Percentiles rank a stretch among this genome's conserved stretches.
These are phyloP conservation scores for Scaptomyza reducta DNA, from an alignment of 2,888 invertebrate species.

Conservation along the genomic window DNA sequence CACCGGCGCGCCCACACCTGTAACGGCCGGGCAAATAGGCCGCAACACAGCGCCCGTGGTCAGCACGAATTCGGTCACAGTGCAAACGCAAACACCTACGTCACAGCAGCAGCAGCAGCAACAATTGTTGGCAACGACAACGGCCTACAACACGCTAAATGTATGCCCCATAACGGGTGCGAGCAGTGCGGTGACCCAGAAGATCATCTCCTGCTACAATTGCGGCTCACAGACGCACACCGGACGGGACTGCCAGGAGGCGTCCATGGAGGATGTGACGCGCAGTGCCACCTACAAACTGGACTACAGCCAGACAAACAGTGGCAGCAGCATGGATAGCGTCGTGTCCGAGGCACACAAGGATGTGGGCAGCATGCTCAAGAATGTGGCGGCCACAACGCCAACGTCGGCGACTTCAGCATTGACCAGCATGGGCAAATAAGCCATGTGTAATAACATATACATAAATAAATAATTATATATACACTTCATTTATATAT, in stretches of 20 bases:
- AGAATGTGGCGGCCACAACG: constrained; percentile 55
- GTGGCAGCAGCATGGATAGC: constrained; percentile 32
- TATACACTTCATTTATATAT: constrained; percentile 25
- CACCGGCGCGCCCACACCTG: constrained; percentile 58
- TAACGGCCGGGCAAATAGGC: constrained; percentile 68
- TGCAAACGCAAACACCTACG: constrained; percentile 73
- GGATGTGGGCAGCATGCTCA: constrained; percentile 51
- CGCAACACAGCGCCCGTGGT: constrained; percentile 52
- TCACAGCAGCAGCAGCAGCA: constrained; percentile 54
- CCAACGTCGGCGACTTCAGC: constrained; percentile 50
- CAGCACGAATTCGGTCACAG: constrained; percentile 67
- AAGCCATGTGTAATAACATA: constrained; percentile 39
- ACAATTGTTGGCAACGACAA: constrained; percentile 83
- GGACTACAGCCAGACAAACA: constrained; percentile 85
- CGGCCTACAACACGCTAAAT: constrained; percentile 77
- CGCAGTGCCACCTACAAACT: constrained; percentile 89
- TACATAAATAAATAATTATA: not conserved
- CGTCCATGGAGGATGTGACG: constrained; percentile 96
- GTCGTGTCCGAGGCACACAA: constrained; percentile 43
- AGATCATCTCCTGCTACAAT: constrained; percentile 91
- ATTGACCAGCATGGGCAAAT: constrained; percentile 64
- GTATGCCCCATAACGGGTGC: constrained; percentile 70
- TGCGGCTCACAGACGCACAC: constrained; percentile 94
- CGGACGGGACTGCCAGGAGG: constrained; percentile 94
- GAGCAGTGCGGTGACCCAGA: constrained; percentile 49